Evolutionary conservation across 2,888 invertebrate species (phyloP).

Genomic region (Catocala fraxini): DNA sequence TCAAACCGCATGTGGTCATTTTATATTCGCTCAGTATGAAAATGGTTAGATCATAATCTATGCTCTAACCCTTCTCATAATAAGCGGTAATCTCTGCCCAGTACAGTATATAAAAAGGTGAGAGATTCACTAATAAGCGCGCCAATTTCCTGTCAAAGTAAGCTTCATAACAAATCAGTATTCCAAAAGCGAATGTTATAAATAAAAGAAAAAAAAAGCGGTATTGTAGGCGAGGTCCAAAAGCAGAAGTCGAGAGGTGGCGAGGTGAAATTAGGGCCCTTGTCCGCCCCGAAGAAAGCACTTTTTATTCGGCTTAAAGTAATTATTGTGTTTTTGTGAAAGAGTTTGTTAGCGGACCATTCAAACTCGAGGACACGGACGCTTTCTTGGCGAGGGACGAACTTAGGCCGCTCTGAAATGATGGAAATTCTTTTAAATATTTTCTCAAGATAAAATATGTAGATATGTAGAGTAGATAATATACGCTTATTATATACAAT

Average conservation of each 20-base stretch:
- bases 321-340: slow-evolving; percentile 88
- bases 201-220: slow-evolving; percentile 46
- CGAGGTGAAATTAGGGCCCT: slow-evolving; percentile 81
- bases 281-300: slow-evolving; percentile 77
- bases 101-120: no score
- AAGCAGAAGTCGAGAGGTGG: slow-evolving; percentile 59
- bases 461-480: no score
- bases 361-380: slow-evolving; percentile 75
- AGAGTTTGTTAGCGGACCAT: slow-evolving; percentile 87
- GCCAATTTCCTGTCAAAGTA: slow-evolving; percentile 1
- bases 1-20: no score
- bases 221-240: slow-evolving; percentile 46
- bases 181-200: slow-evolving; percentile 34
- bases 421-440: background rate
- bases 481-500: no score
- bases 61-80: no score
- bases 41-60: no score
- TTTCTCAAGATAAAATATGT: no score
- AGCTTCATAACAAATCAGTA: slow-evolving; percentile 21
- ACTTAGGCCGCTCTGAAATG: slow-evolving; percentile 41
- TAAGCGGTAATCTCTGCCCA: no score
- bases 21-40: no score
- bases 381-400: slow-evolving; percentile 62
- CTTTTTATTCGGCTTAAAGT: slow-evolving; percentile 86
- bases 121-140: background rate